Evolutionary conservation across 2,888 invertebrate species (phyloP), one percentile per base, ranked within the genome.

Genomic region (Eristalis arbustorum): DNA sequence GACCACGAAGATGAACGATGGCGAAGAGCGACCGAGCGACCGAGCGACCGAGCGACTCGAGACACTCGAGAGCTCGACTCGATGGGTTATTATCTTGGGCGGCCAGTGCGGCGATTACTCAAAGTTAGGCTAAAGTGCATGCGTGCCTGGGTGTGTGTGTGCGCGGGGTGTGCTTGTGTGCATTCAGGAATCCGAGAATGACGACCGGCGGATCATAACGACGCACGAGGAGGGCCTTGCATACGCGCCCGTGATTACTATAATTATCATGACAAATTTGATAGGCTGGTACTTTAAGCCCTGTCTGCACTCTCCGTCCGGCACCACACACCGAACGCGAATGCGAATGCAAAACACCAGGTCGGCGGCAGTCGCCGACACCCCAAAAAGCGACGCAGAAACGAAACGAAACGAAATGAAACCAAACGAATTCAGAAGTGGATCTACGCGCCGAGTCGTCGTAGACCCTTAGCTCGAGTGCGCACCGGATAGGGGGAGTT

Each of bases 191-290:
- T 56, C 34, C 59, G 31, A 73, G 23, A 23, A 67, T 22, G 57
- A 62, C 42, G 61, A 73, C 73, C 66, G 69, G 64, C n/a, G n/a
- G 72, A 73, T 64, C 40, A 63, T 42, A 67, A 74, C 34, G 62
- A 87, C 67, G 61, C 71, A 71, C 59, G 66, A 78, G 49, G 49
- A 49, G 68, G 67, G 40, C 68, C 72, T 73, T 75, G 63, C 66
- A 79, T 85, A 87, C 82, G 59, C 82, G 49, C 71, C 22, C 68
- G 34, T 71, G 83, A 87, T 83, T 83, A 87, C 87, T 83, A 83
- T 87, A 83, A 87, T 87, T 87, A 87, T 82, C 78, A 78, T 87
- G 87, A 87, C 87, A 87, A 79, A 87, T 83, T 87, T 87, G 78
- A 83, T 83, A 78, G 71, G 67, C 49, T 63, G 49, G 77, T 78